phyloP scores from a whole-genome alignment of 2,888 invertebrate genomes.

The Athalia circularis region DNA sequence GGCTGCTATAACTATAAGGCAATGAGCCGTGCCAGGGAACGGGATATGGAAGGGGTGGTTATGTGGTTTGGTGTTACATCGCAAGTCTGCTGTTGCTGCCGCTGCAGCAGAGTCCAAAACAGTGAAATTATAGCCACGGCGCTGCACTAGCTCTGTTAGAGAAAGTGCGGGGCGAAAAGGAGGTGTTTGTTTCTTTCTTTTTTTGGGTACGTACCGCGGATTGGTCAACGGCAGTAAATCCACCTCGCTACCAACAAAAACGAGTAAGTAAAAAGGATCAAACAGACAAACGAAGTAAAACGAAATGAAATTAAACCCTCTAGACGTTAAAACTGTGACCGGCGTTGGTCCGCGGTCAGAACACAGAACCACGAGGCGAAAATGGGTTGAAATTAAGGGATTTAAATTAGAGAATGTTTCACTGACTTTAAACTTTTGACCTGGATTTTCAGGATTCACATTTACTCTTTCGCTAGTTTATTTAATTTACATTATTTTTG shows the following conservation, averaged over 20 bases:
- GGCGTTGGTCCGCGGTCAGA: not conserved
- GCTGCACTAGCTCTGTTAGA: slow-evolving; percentile 11
- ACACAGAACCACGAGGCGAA: not conserved
- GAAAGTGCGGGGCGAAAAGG: not conserved
- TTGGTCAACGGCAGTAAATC: slow-evolving; percentile 20
- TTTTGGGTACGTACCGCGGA: not conserved
- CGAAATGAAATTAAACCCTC: not conserved
- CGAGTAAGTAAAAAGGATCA: not conserved
- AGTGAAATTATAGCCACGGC: not conserved
- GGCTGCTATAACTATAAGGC: slow-evolving; percentile 36
- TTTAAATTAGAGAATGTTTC: slow-evolving; percentile 13
- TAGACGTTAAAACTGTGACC: not conserved
- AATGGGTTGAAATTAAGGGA: not conserved
- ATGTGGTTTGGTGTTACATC: slow-evolving; percentile 22
- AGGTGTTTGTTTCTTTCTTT: too few species aligned
- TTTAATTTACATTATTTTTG: too few species aligned
- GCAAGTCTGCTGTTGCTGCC: not conserved
- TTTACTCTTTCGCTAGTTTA: too few species aligned
- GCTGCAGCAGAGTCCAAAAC: not conserved
- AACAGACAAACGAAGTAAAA: not conserved
- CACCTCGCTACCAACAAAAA: not conserved
- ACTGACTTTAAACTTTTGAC: slow-evolving; percentile 5
- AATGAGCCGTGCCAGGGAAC: not conserved
- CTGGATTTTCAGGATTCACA: not conserved
- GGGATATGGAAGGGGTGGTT: slow-evolving; percentile 29